These are phyloP conservation scores for Mesorhabditis sp. DNA, from an alignment of 2,888 invertebrate genomes.

Conservation along the genomic window DNA sequence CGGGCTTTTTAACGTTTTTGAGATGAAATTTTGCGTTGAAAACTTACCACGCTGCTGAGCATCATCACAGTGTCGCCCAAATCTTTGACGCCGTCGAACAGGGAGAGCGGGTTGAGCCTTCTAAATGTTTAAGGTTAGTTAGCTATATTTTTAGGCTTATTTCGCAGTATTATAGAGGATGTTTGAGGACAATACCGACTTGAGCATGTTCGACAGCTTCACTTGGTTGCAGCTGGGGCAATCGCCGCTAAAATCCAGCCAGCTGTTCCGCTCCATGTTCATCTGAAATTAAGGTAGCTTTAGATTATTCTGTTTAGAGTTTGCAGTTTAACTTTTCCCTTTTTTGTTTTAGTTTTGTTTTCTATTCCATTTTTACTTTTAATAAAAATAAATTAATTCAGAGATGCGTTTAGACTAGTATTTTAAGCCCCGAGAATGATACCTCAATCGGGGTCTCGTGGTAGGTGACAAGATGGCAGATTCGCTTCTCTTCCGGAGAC, in stretches of 20 bases:
- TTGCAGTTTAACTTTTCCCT: neutral
- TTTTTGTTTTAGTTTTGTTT: no score
- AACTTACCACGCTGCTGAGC: neutral
- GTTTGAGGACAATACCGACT: constrained; percentile 9
- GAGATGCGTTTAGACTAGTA: no score
- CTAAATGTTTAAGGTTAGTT: neutral
- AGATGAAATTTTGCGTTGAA: neutral
- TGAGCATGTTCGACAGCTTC: constrained; percentile 33
- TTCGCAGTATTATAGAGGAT: no score
- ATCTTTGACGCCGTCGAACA: neutral
- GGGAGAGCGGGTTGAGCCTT: neutral
- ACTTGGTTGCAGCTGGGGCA: constrained; percentile 53
- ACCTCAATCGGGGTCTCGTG: constrained; percentile 38
- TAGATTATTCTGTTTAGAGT: neutral
- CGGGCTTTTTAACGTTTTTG: neutral
- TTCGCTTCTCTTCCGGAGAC: constrained; percentile 25
- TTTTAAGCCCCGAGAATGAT: no score
- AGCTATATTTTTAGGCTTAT: no score
- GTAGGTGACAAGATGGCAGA: constrained; percentile 46
- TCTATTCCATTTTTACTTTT: no score
- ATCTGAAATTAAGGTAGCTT: constrained; percentile 18
- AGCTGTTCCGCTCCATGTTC: constrained; percentile 34
- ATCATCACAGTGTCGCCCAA: neutral
- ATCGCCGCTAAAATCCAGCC: constrained; percentile 35
- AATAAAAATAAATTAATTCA: no score